Evolutionary conservation across 2,888 invertebrate genomes (phyloP), one percentile per base, ranked within the genome.

Genomic region (Agrypnus murinus): DNA sequence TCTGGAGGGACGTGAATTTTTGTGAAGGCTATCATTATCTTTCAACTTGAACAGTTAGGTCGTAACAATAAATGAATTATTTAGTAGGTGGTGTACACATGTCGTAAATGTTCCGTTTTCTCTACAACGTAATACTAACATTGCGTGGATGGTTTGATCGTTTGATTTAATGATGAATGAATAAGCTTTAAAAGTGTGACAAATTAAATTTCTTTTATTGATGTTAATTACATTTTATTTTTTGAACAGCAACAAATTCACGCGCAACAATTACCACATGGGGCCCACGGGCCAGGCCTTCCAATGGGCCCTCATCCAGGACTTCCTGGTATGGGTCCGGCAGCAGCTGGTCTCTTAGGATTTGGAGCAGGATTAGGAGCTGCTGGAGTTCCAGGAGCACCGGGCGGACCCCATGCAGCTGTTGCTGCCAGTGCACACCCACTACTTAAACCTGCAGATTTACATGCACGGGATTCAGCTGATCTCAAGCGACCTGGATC

Each of bases 251-350:
- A 86, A 83, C 85, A 86, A 77, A 86, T 85, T 69, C 85, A 86
- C 77, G 85, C 85, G 40, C 85, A 85, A 74, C 85, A 86, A 76
- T 76, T 86, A 73, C 85, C 86, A 14, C 86, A 86, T 69, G 85
- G 85, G 15, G 84, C 83, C 14, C 85, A 85, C 68, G 85, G 84
- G 12, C 84, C 85, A 0, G 84, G 82, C 5, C 75, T 85, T 66
- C 85, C 83, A 3, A 84, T 85, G 82, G 85, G 83, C 40, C 85
- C 83, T 9, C 85, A 85, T 78, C 85, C 84, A 14, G 85, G 83
- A 43, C 77, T 84, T 25, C 85, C 83, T 25, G 84, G 84, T 7
- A 84, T 85, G 83, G 84, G 84, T 40, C 84, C 85, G 0, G 82
- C 81, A 76, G 73, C 83, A 75, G 73, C 84, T 71, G 78, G 84